A percentile compares a stretch with the other conserved stretches of the same genome.
Evolutionary conservation across 2,888 invertebrate genomes (phyloP).

Genomic region (Ormyrus rosae): DNA sequence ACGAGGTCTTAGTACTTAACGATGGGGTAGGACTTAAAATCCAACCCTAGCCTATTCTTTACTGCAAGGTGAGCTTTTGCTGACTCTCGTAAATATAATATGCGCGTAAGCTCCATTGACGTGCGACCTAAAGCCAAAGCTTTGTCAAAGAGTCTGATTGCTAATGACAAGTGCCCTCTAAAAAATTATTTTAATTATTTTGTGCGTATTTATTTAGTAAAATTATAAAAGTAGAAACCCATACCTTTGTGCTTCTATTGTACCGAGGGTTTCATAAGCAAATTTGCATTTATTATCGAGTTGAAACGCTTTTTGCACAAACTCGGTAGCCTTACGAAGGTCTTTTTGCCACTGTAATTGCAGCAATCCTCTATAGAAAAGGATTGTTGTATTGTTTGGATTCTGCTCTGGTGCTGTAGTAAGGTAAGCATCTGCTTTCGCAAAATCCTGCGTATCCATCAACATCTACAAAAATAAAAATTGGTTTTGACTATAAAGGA

Average conservation of each 20-base stretch:
- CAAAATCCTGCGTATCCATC: slow-evolving; percentile 89
- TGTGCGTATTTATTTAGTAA: neutral
- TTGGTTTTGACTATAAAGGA: neutral
- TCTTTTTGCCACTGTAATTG: slow-evolving; percentile 91
- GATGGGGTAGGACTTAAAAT: slow-evolving; percentile 66
- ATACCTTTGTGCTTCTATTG: slow-evolving; percentile 90
- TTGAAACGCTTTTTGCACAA: slow-evolving; percentile 89
- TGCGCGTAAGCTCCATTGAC: slow-evolving; percentile 91
- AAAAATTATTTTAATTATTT: slow-evolving; percentile 66
- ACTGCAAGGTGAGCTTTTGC: slow-evolving; percentile 92
- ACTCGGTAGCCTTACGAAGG: slow-evolving; percentile 85
- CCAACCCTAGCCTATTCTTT: slow-evolving; percentile 84
- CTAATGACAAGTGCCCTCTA: slow-evolving; percentile 89
- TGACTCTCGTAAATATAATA: slow-evolving; percentile 92
- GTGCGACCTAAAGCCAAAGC: slow-evolving; percentile 91
- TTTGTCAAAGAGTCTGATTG: slow-evolving; percentile 91
- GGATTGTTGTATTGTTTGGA: slow-evolving; percentile 89
- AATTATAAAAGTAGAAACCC: slow-evolving; percentile 6
- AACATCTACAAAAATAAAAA: slow-evolving; percentile 78
- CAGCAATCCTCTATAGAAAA: slow-evolving; percentile 91
- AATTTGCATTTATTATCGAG: slow-evolving; percentile 95
- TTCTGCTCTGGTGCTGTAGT: slow-evolving; percentile 88
- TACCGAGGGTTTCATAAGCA: slow-evolving; percentile 96
- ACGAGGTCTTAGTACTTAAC: slow-evolving; percentile 58
- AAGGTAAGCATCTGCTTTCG: slow-evolving; percentile 89